Percentiles rank a stretch among this genome's conserved stretches.
Conservation (phyloP, 2,888 invertebrate species). For the Alloplasta piceator region DNA sequence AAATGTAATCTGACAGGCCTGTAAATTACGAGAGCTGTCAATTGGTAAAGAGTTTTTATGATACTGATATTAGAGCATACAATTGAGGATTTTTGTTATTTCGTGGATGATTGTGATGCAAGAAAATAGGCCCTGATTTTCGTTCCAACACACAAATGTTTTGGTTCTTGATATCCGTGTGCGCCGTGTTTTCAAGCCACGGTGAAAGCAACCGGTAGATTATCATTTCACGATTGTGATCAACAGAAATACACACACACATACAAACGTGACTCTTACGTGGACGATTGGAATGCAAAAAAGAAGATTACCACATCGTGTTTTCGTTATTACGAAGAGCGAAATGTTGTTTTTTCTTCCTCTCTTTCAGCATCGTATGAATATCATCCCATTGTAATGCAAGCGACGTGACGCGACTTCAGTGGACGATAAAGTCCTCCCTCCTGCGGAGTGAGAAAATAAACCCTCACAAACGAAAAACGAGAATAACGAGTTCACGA, state of each 20-base stretch:
- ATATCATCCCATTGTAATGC: slow-evolving; percentile 45
- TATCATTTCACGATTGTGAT: slow-evolving; percentile 60
- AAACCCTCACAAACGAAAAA: slow-evolving; percentile 28
- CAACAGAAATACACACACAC: neutral
- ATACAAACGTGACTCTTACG: neutral
- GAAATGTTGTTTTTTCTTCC: slow-evolving; percentile 4
- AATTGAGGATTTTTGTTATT: no score
- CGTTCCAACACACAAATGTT: neutral
- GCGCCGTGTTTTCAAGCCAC: slow-evolving; percentile 10
- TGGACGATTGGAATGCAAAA: slow-evolving; percentile 13
- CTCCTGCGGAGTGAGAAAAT: slow-evolving; percentile 2
- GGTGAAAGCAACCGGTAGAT: slow-evolving; percentile 53
- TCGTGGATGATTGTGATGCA: no score
- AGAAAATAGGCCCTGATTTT: no score
- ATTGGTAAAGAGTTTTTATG: no score
- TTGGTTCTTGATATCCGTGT: neutral
- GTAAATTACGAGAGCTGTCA: no score
- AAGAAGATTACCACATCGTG: neutral
- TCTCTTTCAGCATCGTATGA: slow-evolving; percentile 13
- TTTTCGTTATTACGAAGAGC: slow-evolving; percentile 26
- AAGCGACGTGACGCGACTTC: slow-evolving; percentile 35
- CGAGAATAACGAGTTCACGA: slow-evolving; percentile 48
- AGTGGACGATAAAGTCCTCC: slow-evolving; percentile 3
- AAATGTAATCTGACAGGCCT: no score
- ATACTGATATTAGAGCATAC: no score